phyloP scores from a whole-genome alignment of 2,113 vertebrate genomes.

The Zingel zingel region DNA sequence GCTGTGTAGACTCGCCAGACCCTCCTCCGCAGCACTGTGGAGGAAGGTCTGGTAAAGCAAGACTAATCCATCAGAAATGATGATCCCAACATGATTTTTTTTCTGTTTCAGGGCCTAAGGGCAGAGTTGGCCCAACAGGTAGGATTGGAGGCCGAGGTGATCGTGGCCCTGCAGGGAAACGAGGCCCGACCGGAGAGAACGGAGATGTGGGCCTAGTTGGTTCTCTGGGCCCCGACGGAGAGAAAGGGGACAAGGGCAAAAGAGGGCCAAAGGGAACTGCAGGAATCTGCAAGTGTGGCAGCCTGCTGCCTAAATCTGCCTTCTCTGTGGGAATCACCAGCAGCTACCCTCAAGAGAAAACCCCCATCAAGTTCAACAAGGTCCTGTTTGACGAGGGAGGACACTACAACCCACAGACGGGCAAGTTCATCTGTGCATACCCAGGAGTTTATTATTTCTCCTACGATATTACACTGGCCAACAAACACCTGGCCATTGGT shows the following conservation, averaged over 20 bases:
- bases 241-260: slow-evolving; percentile 90
- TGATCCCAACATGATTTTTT: not conserved
- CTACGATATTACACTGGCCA: slow-evolving; percentile 96
- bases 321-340: slow-evolving; percentile 98
- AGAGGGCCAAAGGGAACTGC: slow-evolving; percentile 87
- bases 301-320: slow-evolving; percentile 93
- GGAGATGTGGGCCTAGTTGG: slow-evolving; percentile 89
- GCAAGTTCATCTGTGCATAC: slow-evolving; percentile 97
- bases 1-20: too few relatives aligned
- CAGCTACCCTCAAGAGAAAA: slow-evolving; percentile 93
- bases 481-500: slow-evolving; percentile 96
- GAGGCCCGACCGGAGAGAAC: slow-evolving; percentile 87
- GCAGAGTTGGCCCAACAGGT: slow-evolving; percentile 91
- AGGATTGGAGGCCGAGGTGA: slow-evolving; percentile 91
- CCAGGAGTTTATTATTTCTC: slow-evolving; percentile 98
- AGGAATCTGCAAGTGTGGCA: slow-evolving; percentile 93
- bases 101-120: slow-evolving; percentile 90
- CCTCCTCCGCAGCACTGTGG: too few relatives aligned
- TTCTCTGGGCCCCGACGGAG: slow-evolving; percentile 84
- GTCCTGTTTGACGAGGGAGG: slow-evolving; percentile 94
- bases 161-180: slow-evolving; percentile 92
- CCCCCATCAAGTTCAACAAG: slow-evolving; percentile 96
- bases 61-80: not conserved
- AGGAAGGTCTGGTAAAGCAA: too few relatives aligned
- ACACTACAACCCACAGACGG: slow-evolving; percentile 93